Evolutionary conservation across 1,140 invertebrate genomes (phyloP), one percentile per base, ranked within the genome.

Genomic region (Polypedilum pembai): DNA sequence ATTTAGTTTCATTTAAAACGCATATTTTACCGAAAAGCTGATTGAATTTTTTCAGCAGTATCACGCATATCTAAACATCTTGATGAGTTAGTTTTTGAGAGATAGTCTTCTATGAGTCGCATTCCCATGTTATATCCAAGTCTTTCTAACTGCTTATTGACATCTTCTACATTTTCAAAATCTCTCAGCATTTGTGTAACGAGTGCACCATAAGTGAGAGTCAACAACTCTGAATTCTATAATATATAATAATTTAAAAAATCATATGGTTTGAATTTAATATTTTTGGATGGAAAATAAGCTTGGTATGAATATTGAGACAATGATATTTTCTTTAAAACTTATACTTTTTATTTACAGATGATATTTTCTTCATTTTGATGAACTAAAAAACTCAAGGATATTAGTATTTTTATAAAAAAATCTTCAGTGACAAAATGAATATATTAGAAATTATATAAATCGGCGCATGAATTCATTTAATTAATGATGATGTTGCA

Each of bases 81-180:
- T 0, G 91, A 91, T 17, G 91, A 91, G 76, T 92, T 91, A 5
- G 96, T 97, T 78, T 96, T 88, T 0, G 97, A 95, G 17, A 99
- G 84, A 79, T 98, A 99, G 81, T 99, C 98, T 85, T 99, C 98
- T 77, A 99, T 97, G 8, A 99, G 84, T 56, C 98, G 85, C 72
- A 98, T 90, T 40, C 98, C 98, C 88, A 99, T 99, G 80, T 99
- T 99, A 79, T 99, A 99, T 21, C 96, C 96, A 83, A 97, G 93
- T 80, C 94, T 84, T 78, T 97, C 94, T 41, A 98, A 82, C 79
- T 96, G 94, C 80, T 96, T 95, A 80, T 96, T 96, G 0, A 96
- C 94, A 85, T 99, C 97, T 73, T 99, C 97, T 21, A 94, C 89
- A 85, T 96, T 97, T 82, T 99, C 98, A 80, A 94, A 94, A 84